phyloP scores from a whole-genome alignment of 1,140 invertebrate genomes.

The Drosophila takahashii region DNA sequence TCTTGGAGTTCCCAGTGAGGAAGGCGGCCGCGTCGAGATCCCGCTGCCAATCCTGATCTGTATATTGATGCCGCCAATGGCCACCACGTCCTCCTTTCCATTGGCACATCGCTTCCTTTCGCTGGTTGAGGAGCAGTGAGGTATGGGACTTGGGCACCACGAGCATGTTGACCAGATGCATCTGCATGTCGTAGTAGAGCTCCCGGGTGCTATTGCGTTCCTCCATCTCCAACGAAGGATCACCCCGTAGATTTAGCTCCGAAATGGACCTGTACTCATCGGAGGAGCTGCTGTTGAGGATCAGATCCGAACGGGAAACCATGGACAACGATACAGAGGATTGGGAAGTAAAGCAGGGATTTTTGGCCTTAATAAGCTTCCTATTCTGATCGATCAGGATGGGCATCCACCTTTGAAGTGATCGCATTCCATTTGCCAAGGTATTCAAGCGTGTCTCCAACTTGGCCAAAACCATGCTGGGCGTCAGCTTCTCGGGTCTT shows the following conservation, averaged over 20 bases:
- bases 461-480: neutral
- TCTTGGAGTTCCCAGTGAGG: constrained; percentile 2
- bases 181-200: neutral
- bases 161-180: constrained; percentile 30
- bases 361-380: no score
- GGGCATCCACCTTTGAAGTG: neutral
- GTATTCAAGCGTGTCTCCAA: neutral
- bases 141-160: constrained; percentile 31
- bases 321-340: neutral
- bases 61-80: neutral
- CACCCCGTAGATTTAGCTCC: neutral
- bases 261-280: neutral
- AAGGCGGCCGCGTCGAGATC: constrained; percentile 2
- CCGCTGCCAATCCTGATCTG: neutral
- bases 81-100: neutral
- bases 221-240: neutral
- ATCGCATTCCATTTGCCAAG: neutral
- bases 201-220: neutral
- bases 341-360: neutral
- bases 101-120: constrained; percentile 1
- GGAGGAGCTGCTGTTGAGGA: neutral
- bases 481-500: neutral
- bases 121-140: constrained; percentile 33
- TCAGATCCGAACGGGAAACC: neutral
- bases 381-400: neutral